Conservation (phyloP, 2,113 vertebrate genomes). For the Etheostoma spectabile region DNA sequence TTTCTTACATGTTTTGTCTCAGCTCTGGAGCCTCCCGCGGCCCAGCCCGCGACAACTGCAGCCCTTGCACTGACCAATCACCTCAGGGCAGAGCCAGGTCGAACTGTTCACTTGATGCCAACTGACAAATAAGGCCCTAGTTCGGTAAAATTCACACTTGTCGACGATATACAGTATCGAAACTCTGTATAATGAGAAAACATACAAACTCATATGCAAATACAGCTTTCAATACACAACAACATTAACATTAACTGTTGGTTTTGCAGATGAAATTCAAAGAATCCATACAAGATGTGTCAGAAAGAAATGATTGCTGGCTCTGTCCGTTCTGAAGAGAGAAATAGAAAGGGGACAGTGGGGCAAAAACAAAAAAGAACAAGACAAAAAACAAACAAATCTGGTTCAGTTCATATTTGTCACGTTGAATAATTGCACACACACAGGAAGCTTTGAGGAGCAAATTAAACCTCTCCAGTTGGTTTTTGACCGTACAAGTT, state of each 20-base stretch:
- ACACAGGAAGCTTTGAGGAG: conserved; percentile 66
- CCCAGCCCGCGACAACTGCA: conserved; percentile 37
- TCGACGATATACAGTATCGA: conserved; percentile 72
- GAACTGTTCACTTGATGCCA: conserved; percentile 25
- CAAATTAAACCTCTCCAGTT: conserved; percentile 71
- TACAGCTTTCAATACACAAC: conserved; percentile 73
- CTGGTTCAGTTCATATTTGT: conserved; percentile 67
- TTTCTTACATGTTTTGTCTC: conserved; percentile 32
- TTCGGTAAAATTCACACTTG: conserved; percentile 69
- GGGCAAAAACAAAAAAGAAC: conserved; percentile 29
- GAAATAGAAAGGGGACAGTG: conserved; percentile 26
- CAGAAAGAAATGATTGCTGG: conserved; percentile 66
- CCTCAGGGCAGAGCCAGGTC: conserved; percentile 39
- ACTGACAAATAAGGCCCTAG: conserved; percentile 61
- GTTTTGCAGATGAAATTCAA: conserved; percentile 72
- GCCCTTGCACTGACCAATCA: conserved; percentile 32
- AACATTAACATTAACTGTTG: conserved; percentile 66
- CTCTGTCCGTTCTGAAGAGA: conserved; percentile 61
- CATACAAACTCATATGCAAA: conserved; percentile 70
- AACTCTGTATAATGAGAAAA: conserved; percentile 70
- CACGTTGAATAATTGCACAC: conserved; percentile 62
- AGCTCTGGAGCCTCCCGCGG: conserved; percentile 22
- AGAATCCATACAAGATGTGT: conserved; percentile 65
- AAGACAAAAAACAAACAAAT: conserved; percentile 32
- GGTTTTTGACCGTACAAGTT: conserved; percentile 59